A percentile compares a stretch with the other conserved stretches of the same genome.
Evolutionary conservation across 2,888 invertebrate species (phyloP).

Genomic region (Eutolmus rufibarbis): DNA sequence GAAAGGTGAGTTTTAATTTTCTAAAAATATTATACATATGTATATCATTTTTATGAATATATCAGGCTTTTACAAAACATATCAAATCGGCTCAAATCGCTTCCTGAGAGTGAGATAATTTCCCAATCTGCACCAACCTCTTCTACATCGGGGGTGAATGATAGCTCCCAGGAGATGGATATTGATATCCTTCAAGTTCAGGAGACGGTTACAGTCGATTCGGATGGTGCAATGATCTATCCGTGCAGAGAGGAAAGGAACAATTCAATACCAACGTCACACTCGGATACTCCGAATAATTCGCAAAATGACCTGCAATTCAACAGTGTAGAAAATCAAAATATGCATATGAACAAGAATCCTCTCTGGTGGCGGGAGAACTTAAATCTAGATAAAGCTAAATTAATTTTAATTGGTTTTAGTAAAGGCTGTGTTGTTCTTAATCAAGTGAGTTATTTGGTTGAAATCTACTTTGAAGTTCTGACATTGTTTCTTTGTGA

Average conservation of each 20-base stretch:
- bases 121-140: constrained; percentile 62
- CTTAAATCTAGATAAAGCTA: constrained; percentile 67
- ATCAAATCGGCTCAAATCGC: constrained; percentile 66
- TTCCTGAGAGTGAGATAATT: constrained; percentile 68
- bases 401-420: constrained; percentile 78
- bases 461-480: not conserved
- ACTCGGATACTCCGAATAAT: constrained; percentile 30
- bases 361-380: constrained; percentile 69
- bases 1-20: constrained; percentile 64
- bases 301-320: constrained; percentile 42
- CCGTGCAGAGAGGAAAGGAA: constrained; percentile 49
- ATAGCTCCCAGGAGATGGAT: constrained; percentile 58
- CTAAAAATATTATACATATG: not conserved
- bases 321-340: constrained; percentile 21
- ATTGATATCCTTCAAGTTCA: constrained; percentile 69
- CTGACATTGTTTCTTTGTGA: constrained; percentile 16
- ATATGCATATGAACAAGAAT: constrained; percentile 52
- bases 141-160: constrained; percentile 54
- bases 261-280: constrained; percentile 30
- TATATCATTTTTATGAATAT: not conserved
- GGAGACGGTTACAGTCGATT: constrained; percentile 63
- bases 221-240: constrained; percentile 57
- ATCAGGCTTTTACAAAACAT: constrained; percentile 67
- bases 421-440: constrained; percentile 94
- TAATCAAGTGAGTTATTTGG: constrained; percentile 69